Evolutionary conservation across 2,888 invertebrate species (phyloP).

Genomic region (Heteromyza rotundicornis): DNA sequence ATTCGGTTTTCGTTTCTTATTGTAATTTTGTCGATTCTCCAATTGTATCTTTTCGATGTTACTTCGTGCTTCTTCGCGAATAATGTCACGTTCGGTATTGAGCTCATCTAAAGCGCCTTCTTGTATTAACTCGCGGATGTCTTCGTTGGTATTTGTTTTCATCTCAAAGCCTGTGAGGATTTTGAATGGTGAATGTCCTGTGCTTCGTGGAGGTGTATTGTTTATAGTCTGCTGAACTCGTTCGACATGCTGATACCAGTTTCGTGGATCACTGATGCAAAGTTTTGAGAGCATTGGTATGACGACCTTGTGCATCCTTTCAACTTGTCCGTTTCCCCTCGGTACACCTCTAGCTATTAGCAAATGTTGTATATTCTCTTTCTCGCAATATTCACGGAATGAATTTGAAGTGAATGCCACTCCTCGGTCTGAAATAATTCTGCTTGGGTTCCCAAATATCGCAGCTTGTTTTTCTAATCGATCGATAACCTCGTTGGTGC

Average conservation of each 20-base stretch:
- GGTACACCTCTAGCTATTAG: not conserved
- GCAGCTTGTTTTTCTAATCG: conserved; percentile 40
- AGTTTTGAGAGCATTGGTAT: too few species aligned
- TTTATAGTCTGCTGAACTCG: conserved; percentile 32
- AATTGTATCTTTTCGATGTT: not conserved
- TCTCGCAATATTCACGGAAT: too few species aligned
- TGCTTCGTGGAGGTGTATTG: too few species aligned
- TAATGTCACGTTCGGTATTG: not conserved
- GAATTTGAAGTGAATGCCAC: conserved; percentile 53
- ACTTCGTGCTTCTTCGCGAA: not conserved
- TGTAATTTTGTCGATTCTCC: not conserved
- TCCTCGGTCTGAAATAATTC: too few species aligned
- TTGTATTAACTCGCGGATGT: not conserved
- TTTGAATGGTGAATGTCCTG: too few species aligned
- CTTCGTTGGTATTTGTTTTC: too few species aligned
- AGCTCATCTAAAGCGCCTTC: not conserved
- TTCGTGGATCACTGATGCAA: too few species aligned
- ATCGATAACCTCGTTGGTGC: conserved; percentile 40
- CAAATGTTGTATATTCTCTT: conserved; percentile 44
- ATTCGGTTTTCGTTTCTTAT: not conserved
- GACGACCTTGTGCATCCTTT: conserved; percentile 22
- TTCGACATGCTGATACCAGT: conserved; percentile 41
- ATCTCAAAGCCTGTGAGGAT: too few species aligned
- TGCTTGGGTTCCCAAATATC: too few species aligned
- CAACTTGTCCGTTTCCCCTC: too few species aligned